Evolutionary conservation across 2,113 vertebrate species (phyloP).

Genomic region (Recurvirostra avosetta): DNA sequence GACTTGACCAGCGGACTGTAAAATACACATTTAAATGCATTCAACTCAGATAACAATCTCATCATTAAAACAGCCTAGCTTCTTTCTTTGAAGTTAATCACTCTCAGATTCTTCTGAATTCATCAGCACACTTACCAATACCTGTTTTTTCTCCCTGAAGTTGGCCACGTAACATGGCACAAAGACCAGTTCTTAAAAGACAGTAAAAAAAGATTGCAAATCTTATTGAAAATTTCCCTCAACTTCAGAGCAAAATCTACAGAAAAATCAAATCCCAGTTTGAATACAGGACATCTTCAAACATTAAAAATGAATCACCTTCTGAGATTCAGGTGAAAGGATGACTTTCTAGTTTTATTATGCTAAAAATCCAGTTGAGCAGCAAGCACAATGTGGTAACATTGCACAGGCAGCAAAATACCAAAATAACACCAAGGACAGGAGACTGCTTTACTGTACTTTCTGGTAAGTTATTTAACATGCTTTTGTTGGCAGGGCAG

Average conservation of each 20-base stretch:
- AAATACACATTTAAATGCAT: constrained; percentile 65
- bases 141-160: not conserved
- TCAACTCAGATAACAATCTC: constrained; percentile 61
- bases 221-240: not conserved
- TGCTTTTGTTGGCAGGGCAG: constrained; percentile 57
- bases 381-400: constrained; percentile 19
- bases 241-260: not conserved
- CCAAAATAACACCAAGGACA: constrained; percentile 38
- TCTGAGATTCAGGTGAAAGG: not conserved
- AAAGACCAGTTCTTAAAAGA: not conserved
- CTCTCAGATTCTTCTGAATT: not conserved
- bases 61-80: constrained; percentile 12
- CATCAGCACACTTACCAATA: not conserved
- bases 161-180: rapidly evolving
- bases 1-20: constrained; percentile 47
- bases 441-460: constrained; percentile 52
- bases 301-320: not conserved
- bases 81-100: constrained; percentile 16
- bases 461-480: constrained; percentile 71
- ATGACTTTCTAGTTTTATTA: not conserved
- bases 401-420: constrained; percentile 51
- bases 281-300: not conserved
- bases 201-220: not conserved
- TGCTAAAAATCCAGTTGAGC: not conserved
- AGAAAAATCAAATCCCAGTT: not conserved